Base-by-base conservation (phyloP, 2,113 vertebrate species). In the Carettochelys insculpta region DNA sequence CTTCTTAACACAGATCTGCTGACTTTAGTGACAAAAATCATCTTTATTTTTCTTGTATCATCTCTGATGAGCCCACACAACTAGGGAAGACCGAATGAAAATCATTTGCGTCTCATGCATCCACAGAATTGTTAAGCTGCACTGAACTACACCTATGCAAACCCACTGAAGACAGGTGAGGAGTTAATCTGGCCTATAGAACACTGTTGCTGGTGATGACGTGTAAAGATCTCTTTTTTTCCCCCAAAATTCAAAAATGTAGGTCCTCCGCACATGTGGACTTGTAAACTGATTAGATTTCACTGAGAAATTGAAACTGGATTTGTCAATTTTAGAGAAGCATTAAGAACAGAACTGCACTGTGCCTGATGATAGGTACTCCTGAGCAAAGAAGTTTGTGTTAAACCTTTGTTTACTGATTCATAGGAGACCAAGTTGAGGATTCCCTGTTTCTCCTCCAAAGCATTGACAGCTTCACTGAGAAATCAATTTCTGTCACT, bases 381-480 rank as follows among this genome's bases (percentile, higher is more conserved):
- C 1, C 0, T 0, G 4, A 41, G 16, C 16, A 76, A 73, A 47
- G 27, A 24, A 31, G 16, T 4, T 43, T 5, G 31, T 41, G 19
- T 47, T 41, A 82, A 31, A 11, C 29, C 54, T 71, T 5, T 2
- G 0, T 38, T n/a, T 25, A 12, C 48, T 6, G 41, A 38, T 6
- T 38, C 1, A 2, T 3, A 8, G 47, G 20, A 48, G 11, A 8
- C 31, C 27, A 19, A 1, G 5, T 52, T 34, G 5, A 29, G 88
- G 38, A 25, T 1, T 1, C 5, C 0, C 1, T 20, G 1, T 5
- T 31, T 56, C 50, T 51, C 45, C 19, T 34, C 20, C 16, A 43
- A 16, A 73, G 11, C 25, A 54, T 0, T 5, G 38, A 13, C 0
- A 12, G 27, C 34, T 10, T 3, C 0, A 11, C 14, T 1, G 34